A percentile compares a stretch with the other conserved stretches of the same genome.
Evolutionary conservation across 2,113 vertebrate genomes (phyloP).

Genomic region (Colistium nudipinnis): DNA sequence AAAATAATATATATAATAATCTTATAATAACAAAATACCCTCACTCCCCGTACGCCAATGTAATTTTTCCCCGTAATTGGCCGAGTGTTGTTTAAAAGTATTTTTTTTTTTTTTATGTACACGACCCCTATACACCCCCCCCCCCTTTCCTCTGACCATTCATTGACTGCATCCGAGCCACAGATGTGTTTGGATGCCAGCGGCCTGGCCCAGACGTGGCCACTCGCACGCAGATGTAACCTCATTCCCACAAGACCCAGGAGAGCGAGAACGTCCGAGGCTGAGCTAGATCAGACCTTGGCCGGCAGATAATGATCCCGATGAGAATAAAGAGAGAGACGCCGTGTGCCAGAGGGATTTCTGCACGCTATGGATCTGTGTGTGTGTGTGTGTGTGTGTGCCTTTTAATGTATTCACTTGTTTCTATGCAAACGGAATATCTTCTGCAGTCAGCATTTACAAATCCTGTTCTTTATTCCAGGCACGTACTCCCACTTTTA

Average conservation of each 20-base stretch:
- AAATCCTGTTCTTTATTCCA: conserved; percentile 29
- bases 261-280: conserved; percentile 17
- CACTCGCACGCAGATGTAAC: conserved; percentile 17
- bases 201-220: conserved; percentile 1
- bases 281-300: conserved; percentile 58
- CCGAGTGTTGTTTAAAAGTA: too few species aligned
- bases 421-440: conserved; percentile 53
- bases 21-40: too few species aligned
- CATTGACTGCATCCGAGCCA: neutral
- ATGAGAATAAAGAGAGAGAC: conserved; percentile 44
- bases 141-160: neutral
- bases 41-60: too few species aligned
- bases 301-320: conserved; percentile 52
- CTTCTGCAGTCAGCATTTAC: conserved; percentile 30
- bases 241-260: conserved; percentile 34
- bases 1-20: too few species aligned
- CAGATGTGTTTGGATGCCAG: conserved; percentile 7
- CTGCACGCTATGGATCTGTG: conserved; percentile 44
- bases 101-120: too few species aligned
- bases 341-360: conserved; percentile 41
- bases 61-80: too few species aligned
- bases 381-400: neutral
- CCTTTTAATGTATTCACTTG: conserved; percentile 40
- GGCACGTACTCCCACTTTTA: neutral
- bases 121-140: too few species aligned